A percentile compares a stretch with the other conserved stretches of the same genome.
These are phyloP conservation scores for Eidolon dupreanum DNA, from an alignment of 2,797 vertebrate genomes.

Conservation along the genomic window DNA sequence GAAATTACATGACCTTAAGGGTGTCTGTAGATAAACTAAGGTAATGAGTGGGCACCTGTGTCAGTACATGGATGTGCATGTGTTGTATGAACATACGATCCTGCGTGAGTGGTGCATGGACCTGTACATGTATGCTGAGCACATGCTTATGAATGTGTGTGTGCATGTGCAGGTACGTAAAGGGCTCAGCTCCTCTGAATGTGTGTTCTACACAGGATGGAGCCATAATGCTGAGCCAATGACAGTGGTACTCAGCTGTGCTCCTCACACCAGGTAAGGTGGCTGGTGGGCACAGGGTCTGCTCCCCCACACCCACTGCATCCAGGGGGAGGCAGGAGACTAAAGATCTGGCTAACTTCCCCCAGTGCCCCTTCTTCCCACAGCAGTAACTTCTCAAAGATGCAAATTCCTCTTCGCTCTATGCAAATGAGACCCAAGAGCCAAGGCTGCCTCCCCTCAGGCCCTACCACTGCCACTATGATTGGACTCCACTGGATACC, in stretches of 20 bases:
- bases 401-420: conserved; percentile 53
- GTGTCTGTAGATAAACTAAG: too few relatives aligned
- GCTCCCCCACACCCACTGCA: rapidly evolving
- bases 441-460: background rate
- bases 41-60: background rate
- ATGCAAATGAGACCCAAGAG: conserved; percentile 43
- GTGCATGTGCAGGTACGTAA: rapidly evolving
- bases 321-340: too few relatives aligned
- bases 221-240: background rate
- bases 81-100: rapidly evolving
- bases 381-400: conserved; percentile 20
- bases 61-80: background rate
- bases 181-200: background rate
- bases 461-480: background rate
- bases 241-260: background rate
- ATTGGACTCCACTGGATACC: background rate
- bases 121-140: background rate
- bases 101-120: background rate
- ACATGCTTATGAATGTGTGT: background rate
- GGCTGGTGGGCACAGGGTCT: background rate
- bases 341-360: background rate
- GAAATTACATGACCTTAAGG: rapidly evolving
- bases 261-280: background rate
- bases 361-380: background rate
- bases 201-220: background rate